Evolutionary conservation across 2,113 vertebrate genomes (phyloP).

Genomic region (Cryptomyrus ogoouensis): DNA sequence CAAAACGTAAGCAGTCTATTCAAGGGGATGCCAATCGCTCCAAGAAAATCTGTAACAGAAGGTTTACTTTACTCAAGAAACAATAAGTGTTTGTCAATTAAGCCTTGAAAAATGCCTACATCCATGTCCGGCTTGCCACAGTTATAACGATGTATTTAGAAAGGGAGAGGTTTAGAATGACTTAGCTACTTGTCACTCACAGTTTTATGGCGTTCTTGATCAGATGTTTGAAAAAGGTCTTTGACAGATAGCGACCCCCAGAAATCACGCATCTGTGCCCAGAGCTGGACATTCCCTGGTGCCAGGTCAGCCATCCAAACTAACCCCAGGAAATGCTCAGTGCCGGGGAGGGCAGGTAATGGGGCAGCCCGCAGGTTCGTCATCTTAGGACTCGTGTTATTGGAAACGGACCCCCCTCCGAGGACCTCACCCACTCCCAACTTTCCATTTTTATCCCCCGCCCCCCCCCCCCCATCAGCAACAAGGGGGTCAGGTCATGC

Average conservation of each 20-base stretch:
- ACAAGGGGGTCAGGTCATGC: constrained; percentile 43
- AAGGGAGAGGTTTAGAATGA: neutral
- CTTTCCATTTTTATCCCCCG: constrained; percentile 24
- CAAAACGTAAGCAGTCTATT: constrained; percentile 26
- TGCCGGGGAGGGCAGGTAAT: constrained; percentile 30
- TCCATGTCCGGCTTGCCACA: neutral
- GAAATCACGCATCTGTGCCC: neutral
- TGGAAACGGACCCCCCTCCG: constrained; percentile 50
- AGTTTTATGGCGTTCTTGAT: neutral
- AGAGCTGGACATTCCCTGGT: neutral
- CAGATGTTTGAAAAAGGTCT: neutral
- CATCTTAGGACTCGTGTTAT: constrained; percentile 43
- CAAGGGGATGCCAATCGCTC: constrained; percentile 48
- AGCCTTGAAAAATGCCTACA: constrained; percentile 23
- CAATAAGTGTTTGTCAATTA: constrained; percentile 34
- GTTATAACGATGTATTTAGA: neutral
- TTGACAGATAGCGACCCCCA: neutral
- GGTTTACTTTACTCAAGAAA: constrained; percentile 55
- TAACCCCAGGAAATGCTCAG: constrained; percentile 30
- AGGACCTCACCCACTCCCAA: constrained; percentile 33
- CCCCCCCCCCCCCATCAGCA: constrained; percentile 16
- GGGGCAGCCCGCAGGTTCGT: constrained; percentile 45
- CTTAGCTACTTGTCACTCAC: neutral
- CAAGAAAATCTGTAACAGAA: constrained; percentile 50
- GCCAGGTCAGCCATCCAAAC: neutral